Base-by-base conservation (phyloP, 2,113 vertebrate genomes). In the Perccottus glenii region DNA sequence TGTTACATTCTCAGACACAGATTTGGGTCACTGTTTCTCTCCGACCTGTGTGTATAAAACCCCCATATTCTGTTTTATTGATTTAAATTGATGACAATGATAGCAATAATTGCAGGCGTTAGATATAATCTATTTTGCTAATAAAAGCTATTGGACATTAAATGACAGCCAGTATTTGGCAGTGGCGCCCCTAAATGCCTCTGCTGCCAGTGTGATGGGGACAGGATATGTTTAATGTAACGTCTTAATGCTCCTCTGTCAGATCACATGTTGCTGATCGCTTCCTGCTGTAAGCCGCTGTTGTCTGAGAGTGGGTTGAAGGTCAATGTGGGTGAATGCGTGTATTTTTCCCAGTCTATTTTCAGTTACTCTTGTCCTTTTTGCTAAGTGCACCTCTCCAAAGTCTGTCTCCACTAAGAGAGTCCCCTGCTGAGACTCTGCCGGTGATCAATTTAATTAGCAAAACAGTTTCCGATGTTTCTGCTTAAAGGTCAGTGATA, bases 401-500 rank as follows among this genome's bases (percentile, higher is more conserved):
- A 47, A 32, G 64, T 53, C 44, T 15, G 44, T 32, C 55, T 19
- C 44, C 42, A 46, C 38, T 60, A 36, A 77, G 65, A 72, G 49
- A 40, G 6, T 60, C 50, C 56, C 74, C 70, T 0, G 47, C 75
- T 70, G 76, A n/a, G 68, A 59, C 38, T 76, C 82, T 61, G 51
- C 5, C 0, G 8, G 38, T 47, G 16, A 80, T 85, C 73, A 74
- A 62, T 85, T 65, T 49, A 55, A 73, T 60, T 73, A 70, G 77
- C 72, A 64, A 71, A 70, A 44, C 40, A 64, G 57, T 73, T 59
- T 16, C 4, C 2, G 50, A 35, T 69, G 42, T 5, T 27, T 67
- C 32, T 19, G 3, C 58, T 50, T 75, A 73, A 86, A 86, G 74
- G 80, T 82, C 71, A 74, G 61, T 59, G 4, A 16, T 11, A 2